Conservation (phyloP, 2,797 vertebrate genomes). For the Bradypus variegatus region DNA sequence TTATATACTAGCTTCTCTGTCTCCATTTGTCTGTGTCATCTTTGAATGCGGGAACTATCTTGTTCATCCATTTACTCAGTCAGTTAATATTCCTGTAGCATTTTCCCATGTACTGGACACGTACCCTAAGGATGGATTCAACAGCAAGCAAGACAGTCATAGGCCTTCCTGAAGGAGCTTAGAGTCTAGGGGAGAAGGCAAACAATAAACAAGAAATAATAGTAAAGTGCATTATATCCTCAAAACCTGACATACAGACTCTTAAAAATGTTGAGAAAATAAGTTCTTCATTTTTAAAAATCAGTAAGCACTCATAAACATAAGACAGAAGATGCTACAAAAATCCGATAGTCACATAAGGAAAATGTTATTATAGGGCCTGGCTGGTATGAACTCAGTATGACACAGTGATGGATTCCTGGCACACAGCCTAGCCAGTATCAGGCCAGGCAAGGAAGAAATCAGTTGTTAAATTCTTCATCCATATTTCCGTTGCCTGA, state of each 20-base stretch:
- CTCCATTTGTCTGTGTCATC: neutral
- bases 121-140: neutral
- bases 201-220: neutral
- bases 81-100: neutral
- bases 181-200: neutral
- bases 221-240: neutral
- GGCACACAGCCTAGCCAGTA: neutral
- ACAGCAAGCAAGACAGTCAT: neutral
- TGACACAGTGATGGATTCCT: neutral
- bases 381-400: neutral
- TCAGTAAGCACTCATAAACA: slow-evolving; percentile 18
- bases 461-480: neutral
- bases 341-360: neutral
- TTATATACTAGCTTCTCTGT: neutral
- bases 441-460: neutral
- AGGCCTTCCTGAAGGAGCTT: neutral
- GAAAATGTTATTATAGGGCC: neutral
- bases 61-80: neutral
- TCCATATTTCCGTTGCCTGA: neutral
- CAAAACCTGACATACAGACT: neutral
- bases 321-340: neutral
- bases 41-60: neutral
- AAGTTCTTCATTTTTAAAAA: neutral
- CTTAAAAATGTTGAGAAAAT: neutral
- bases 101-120: neutral